Evolutionary conservation across 2,797 vertebrate genomes (phyloP), one percentile per base, ranked within the genome.

Genomic region (Sebastes oblongus): DNA sequence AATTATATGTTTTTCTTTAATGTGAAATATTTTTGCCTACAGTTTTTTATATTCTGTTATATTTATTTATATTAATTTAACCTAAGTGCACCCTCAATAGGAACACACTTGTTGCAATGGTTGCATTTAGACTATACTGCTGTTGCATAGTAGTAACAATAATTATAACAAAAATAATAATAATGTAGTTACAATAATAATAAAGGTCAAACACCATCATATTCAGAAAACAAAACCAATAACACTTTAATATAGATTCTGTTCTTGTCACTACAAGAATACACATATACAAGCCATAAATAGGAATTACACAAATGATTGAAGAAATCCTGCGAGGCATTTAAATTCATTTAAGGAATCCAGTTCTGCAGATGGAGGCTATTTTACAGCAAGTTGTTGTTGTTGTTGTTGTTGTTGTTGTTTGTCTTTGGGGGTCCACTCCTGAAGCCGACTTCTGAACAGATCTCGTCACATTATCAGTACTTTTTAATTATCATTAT

Each of bases 221-320:
- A 24, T 93, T 95, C 90, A 92, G 93, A 93, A 95, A 95, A 95
- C 96, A 96, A 97, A 96, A 94, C 95, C 96, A 97, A 96, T 95
- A 97, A 97, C 96, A 97, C 96, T 98, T 98, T 98, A 98, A 98
- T 99, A 97, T 95, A 98, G 95, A 96, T 96, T 96, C 95, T 97
- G 96, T 95, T 95, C 96, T 96, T 95, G 94, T 95, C 95, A 94
- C 94, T 96, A 96, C 96, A 98, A 97, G 97, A 97, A 97, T 96
- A 98, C 97, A 99, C 96, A 97, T 97, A 96, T 96, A 97, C 96
- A 97, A 96, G 96, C 95, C 97, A 99, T 99, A 99, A 99, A 99
- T 99, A 99, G 98, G 96, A 95, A 96, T 95, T 97, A 97, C 97
- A 98, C 96, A 97, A 97, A 97, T 96, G 95, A 97, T 96, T 96